Conservation (phyloP, 2,113 vertebrate species). For the Microtus ochrogaster region DNA sequence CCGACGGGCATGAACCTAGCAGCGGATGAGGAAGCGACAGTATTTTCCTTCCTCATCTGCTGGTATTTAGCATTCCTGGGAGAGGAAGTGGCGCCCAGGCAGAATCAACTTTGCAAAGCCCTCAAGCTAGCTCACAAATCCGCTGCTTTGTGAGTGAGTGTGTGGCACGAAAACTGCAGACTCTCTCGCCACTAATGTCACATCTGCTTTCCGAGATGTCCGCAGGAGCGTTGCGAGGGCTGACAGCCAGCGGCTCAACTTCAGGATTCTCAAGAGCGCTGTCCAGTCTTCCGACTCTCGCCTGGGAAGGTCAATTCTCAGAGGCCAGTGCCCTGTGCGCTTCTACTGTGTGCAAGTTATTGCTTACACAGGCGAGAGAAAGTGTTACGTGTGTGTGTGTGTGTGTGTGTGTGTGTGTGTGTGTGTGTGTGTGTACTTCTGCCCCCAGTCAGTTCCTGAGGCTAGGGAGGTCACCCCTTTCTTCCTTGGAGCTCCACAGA, state of each 20-base stretch:
- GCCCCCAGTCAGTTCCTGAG: no score
- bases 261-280: not conserved
- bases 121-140: fast-evolving
- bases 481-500: not conserved
- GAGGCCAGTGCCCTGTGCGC: fast-evolving
- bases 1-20: not conserved
- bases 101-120: not conserved
- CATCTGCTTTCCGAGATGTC: not conserved
- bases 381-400: no score
- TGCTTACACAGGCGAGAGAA: not conserved
- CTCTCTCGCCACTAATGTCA: not conserved
- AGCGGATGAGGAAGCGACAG: not conserved
- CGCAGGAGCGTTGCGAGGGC: fast-evolving
- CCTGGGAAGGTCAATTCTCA: not conserved
- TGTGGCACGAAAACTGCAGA: not conserved
- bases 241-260: not conserved
- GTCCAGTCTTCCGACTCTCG: not conserved
- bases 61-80: not conserved
- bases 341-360: no score
- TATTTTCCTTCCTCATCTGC: no score
- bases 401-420: no score
- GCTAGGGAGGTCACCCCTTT: no score
- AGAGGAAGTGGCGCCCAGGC: not conserved
- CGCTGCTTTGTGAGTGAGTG: not conserved
- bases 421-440: not conserved